A percentile compares a stretch with the other conserved stretches of the same genome.
Conservation (phyloP, 2,888 invertebrate genomes). For the Pseudococcus longispinus region DNA sequence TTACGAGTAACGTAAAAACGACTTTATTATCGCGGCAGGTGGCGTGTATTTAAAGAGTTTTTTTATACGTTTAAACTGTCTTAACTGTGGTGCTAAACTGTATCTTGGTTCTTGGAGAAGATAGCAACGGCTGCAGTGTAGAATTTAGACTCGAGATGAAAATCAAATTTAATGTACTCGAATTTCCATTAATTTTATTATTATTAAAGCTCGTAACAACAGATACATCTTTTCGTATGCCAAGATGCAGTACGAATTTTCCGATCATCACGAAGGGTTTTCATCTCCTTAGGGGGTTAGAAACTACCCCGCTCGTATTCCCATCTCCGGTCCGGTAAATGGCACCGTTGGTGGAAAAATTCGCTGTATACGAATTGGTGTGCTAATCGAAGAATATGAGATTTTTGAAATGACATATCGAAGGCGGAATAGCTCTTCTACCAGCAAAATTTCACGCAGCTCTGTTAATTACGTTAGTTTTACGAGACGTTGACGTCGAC, state of each 20-base stretch:
- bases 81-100: conserved; percentile 1
- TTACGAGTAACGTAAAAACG: conserved; percentile 22
- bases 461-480: conserved; percentile 21
- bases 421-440: not conserved
- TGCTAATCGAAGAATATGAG: not conserved
- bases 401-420: not conserved
- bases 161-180: conserved; percentile 19
- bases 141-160: not conserved
- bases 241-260: not conserved
- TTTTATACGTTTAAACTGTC: not conserved
- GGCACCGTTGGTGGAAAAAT: not conserved
- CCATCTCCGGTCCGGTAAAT: not conserved
- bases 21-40: conserved; percentile 38
- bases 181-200: conserved; percentile 40
- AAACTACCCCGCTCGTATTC: not conserved
- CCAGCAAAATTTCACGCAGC: not conserved
- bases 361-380: not conserved
- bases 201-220: not conserved
- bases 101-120: not conserved
- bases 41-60: not conserved
- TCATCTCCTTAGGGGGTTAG: not conserved
- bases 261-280: not conserved
- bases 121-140: not conserved
- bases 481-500: not conserved
- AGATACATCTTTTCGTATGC: not conserved